Evolutionary conservation across 2,797 vertebrate genomes (phyloP), one percentile per base, ranked within the genome.

Genomic region (Neosilurus hyrtlii): DNA sequence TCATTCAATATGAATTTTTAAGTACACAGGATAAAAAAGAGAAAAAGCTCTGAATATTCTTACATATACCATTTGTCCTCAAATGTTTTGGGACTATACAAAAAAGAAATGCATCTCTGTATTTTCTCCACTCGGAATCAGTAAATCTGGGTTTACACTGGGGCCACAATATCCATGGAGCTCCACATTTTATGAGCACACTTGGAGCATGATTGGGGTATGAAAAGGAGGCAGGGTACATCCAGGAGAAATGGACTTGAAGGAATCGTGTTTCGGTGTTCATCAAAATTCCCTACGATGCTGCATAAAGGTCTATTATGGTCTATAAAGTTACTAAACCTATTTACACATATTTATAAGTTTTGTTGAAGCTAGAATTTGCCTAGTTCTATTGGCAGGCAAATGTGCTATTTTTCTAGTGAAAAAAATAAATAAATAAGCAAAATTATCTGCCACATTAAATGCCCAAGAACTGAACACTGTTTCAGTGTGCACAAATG

Each of bases 51-150:
- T n/a, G 20, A 61, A 24, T 62, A 62, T 24, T 24, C n/a, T 11
- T 4, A 24, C 10, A 61, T n/a, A 7, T 59, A 59, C 18, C 59
- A n/a, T 2, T 24, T 61, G 22, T 62, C n/a, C 11, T 24, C 11
- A 63, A n/a, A 1, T 5, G n/a, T 63, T 63, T 63, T 63, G 61
- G 61, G n/a, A 24, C 11, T 12, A 22, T 63, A 24, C n/a, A 63
- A 24, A 24, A 63, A 63, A 3, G 11, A 63, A 18, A 67, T 81
- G 79, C 37, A 49, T 20, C 22, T 71, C 8, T 57, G 7, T 81
- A 4, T 59, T 72, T 59, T 70, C 37, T 37, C 67, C 79, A 80
- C 54, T 54, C 70, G 79, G 16, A 26, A 68, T 11, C 67, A 71
- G 56, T 49, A 71, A 30, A 43, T 43, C 37, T 43, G 37, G 37